Evolutionary conservation across 1,140 invertebrate species (phyloP).

Genomic region (Temnothorax nylanderi): DNA sequence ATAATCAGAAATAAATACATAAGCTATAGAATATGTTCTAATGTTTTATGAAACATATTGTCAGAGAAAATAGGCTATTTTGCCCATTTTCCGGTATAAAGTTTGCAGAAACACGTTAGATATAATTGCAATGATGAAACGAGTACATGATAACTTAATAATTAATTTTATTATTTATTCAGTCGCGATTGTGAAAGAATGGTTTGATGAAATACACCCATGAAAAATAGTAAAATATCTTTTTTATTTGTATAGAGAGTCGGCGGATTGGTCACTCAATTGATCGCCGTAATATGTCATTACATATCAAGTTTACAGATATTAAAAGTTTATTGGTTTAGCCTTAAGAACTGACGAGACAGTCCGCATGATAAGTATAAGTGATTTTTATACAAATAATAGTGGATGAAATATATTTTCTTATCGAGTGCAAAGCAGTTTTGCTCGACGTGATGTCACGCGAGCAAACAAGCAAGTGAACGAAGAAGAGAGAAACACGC

Average conservation of each 20-base stretch:
- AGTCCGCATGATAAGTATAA: not conserved
- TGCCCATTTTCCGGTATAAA: not conserved
- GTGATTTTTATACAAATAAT: constrained; percentile 20
- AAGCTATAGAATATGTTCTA: not conserved
- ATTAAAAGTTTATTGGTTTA: constrained; percentile 7
- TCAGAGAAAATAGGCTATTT: not conserved
- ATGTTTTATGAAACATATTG: constrained; percentile 2
- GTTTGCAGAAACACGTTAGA: not conserved
- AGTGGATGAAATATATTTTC: not conserved
- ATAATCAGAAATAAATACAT: not conserved
- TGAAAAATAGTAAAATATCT: constrained; percentile 61
- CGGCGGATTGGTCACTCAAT: constrained; percentile 22
- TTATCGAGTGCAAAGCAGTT: not conserved
- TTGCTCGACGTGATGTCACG: not conserved
- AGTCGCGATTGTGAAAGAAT: not conserved
- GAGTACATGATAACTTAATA: not conserved
- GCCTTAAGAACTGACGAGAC: constrained; percentile 15
- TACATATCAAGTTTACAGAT: constrained; percentile 36
- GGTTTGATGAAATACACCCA: constrained; percentile 41
- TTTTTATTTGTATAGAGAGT: constrained; percentile 44
- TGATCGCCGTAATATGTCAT: constrained; percentile 24
- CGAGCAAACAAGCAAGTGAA: not conserved
- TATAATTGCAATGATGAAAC: not conserved
- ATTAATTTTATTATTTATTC: constrained; percentile 11
- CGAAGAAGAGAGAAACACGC: not conserved